phyloP scores from a whole-genome alignment of 1,140 invertebrate genomes.

The Neodiprion lecontei region DNA sequence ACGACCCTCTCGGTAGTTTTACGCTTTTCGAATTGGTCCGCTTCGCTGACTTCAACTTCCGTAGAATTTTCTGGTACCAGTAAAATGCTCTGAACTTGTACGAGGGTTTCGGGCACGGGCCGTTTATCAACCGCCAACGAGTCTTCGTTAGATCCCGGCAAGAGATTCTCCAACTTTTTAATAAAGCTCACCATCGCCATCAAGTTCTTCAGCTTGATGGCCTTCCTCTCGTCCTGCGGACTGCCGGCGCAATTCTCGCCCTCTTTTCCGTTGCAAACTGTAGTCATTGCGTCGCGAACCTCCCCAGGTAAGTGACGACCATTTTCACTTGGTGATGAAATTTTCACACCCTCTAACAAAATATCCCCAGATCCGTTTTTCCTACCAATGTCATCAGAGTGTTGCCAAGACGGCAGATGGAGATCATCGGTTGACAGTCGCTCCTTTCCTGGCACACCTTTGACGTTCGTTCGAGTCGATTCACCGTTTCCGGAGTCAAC shows the following conservation, averaged over 20 bases:
- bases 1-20: constrained; percentile 11
- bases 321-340: neutral
- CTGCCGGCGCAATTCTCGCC: neutral
- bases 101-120: constrained; percentile 13
- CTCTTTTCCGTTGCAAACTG: neutral
- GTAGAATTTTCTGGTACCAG: neutral
- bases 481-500: neutral
- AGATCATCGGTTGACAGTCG: neutral
- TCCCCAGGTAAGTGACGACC: neutral
- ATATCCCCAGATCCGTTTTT: neutral
- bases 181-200: constrained; percentile 26
- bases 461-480: neutral
- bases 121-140: neutral
- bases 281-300: neutral
- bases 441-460: neutral
- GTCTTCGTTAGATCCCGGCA: neutral
- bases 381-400: neutral
- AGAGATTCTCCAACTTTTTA: constrained; percentile 21
- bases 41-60: neutral
- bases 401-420: too few relatives aligned
- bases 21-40: neutral
- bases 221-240: constrained; percentile 10
- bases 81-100: constrained; percentile 25
- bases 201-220: constrained; percentile 21
- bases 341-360: neutral